Base-by-base conservation (phyloP, 2,888 invertebrate species). In the Caenorhabditis angaria region DNA sequence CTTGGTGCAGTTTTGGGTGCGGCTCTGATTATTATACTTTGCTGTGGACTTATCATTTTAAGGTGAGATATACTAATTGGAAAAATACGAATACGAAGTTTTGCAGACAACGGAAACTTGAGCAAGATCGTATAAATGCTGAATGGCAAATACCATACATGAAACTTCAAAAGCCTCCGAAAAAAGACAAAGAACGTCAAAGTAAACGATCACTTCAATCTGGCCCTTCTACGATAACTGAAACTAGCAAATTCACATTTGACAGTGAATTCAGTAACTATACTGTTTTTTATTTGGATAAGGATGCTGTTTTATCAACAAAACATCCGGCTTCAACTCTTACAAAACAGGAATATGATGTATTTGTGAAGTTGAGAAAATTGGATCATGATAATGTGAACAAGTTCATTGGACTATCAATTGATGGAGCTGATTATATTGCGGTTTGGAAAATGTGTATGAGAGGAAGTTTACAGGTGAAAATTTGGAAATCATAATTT, bases 361-460 rank as follows among this genome's bases (percentile, higher is more conserved):
- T 56, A 51, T 76, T 78, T 58, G 73, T 76, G 48, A 61, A 65
- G 56, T 50, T 85, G 59, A 65, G 84, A 10, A 78, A 83, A 54
- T 60, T 86, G 60, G 84, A 86, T 22, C 81, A 86, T 68, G 82
- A 83, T 35, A 86, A 86, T 65, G 41, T 83, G n/a, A 85, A 86
- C 72, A 78, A 79, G 32, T 87, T 86, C 55, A 65, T 85, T 27
- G 86, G 86, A 1, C 22, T 86, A 32, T 84, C 82, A 22, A 74
- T 83, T 25, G 86, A 86, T 56, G 80, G 75, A 1, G 76, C 81
- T 0, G 75, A 76, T 5, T 76, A 78, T 51, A 27, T 83, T 25
- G 69, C 83, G 2, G 67, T 85, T 10, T 85, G 85, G 85, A 83
- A 81, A 61, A 82, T 78, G 68, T 86, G 85, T 65, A 75, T 73